Percentiles rank a stretch among this genome's conserved stretches.
These are phyloP conservation scores for Trachymyrmex septentrionalis DNA, from an alignment of 1,140 invertebrate genomes.

Conservation along the genomic window DNA sequence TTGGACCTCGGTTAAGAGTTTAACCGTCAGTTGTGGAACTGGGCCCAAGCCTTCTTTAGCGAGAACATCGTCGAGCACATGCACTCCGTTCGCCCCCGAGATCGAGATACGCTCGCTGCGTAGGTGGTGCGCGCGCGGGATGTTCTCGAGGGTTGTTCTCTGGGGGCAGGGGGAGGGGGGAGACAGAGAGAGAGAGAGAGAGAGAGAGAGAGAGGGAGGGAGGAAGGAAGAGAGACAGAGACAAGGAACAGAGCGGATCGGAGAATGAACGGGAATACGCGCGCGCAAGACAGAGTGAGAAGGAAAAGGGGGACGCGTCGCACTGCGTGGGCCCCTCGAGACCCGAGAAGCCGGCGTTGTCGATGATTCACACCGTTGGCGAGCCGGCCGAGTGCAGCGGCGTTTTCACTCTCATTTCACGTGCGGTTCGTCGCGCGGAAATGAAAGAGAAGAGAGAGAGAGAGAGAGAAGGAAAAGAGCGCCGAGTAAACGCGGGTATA, in stretches of 20 bases:
- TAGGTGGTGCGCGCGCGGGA: background rate
- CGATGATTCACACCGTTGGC: slow-evolving; percentile 79
- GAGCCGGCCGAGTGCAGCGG: slow-evolving; percentile 70
- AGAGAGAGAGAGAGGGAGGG: background rate
- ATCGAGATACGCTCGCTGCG: slow-evolving; percentile 37
- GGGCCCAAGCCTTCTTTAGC: no score
- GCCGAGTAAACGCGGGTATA: background rate
- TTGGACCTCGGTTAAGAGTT: no score
- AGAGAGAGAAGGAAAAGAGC: background rate
- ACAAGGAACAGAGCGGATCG: slow-evolving; percentile 43
- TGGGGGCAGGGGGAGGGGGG: no score
- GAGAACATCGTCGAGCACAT: background rate
- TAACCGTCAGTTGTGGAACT: no score
- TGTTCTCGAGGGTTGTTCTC: slow-evolving; percentile 1
- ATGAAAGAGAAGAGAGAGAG: background rate
- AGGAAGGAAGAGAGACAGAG: slow-evolving; percentile 16
- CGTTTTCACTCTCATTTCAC: slow-evolving; percentile 77
- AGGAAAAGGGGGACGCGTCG: slow-evolving; percentile 65
- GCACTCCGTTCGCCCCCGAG: background rate
- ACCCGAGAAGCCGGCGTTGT: slow-evolving; percentile 58
- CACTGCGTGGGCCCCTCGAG: slow-evolving; percentile 68
- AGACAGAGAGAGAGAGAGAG: background rate
- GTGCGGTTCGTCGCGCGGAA: slow-evolving; percentile 65
- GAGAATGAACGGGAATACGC: background rate
- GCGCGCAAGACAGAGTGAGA: slow-evolving; percentile 32